Conservation (phyloP, 1,140 invertebrate genomes). For the Drosophila nasuta region DNA sequence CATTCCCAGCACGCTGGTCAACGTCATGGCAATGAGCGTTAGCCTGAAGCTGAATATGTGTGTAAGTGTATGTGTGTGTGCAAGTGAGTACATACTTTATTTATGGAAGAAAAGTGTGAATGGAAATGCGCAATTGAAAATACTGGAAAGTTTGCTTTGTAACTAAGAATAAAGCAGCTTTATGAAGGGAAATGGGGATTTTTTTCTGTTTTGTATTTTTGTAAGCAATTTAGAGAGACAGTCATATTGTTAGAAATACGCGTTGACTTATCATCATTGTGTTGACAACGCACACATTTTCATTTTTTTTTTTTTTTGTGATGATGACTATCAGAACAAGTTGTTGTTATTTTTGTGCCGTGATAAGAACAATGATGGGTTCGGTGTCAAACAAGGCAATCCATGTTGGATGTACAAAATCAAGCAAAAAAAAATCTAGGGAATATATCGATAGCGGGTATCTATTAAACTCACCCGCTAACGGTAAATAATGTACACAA, state of each 20-base stretch:
- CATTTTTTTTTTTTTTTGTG: neutral
- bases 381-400: conserved; percentile 31
- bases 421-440: neutral
- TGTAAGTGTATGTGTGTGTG: neutral
- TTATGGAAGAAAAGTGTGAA: conserved; percentile 3
- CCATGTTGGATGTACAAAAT: conserved; percentile 12
- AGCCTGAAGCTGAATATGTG: conserved; percentile 9
- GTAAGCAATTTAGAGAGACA: neutral
- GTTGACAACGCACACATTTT: conserved; percentile 18
- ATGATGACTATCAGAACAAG: conserved; percentile 23
- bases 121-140: conserved; percentile 13
- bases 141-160: neutral
- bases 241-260: neutral
- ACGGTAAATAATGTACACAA: conserved; percentile 17
- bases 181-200: conserved; percentile 14
- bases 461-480: conserved; percentile 29
- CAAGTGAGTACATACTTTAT: neutral
- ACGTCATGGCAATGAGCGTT: conserved; percentile 18
- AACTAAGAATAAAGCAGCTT: conserved; percentile 2
- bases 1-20: conserved; percentile 7
- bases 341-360: conserved; percentile 1
- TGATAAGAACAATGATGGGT: conserved; percentile 16
- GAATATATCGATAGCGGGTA: conserved; percentile 36
- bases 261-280: conserved; percentile 24
- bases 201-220: neutral